Evolutionary conservation across 1,140 invertebrate species (phyloP), one percentile per base, ranked within the genome.

Genomic region (Brachionus rubens): DNA sequence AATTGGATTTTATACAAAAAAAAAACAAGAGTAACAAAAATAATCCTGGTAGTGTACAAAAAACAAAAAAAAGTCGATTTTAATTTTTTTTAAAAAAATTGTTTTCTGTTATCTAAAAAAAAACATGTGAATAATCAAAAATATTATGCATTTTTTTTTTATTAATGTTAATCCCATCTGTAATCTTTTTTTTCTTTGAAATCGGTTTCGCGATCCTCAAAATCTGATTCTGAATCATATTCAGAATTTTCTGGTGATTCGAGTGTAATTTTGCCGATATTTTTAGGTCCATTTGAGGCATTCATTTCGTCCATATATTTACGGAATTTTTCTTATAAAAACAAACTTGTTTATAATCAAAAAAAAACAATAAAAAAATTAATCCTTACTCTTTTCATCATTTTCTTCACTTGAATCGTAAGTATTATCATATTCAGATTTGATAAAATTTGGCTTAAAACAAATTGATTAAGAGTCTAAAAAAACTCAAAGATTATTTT

Each of bases 131-230:
- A 24, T 16, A 9, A 36, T 14, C 21, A 16, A 62, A 33, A 62
- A 36, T 30, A n/a, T n/a, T n/a, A n/a, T n/a, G n/a, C n/a, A n/a
- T n/a, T n/a, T n/a, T n/a, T n/a, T n/a, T n/a, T n/a, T n/a, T n/a
- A n/a, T n/a, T n/a, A n/a, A n/a, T n/a, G n/a, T 30, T 70, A 70
- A n/a, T 70, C 65, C 65, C 65, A 72, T 36, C n/a, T 36, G 33
- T 50, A 50, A n/a, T 72, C 68, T 48, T 72, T 72, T 9, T 26
- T n/a, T 47, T 72, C 68, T 40, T 72, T 72, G 16, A 72, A 21
- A 30, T 72, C 68, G 24, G 46, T 72, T 12, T 72, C 12, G 33
- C 21, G 24, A 5, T 72, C 68, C 3, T 72, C 68, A 6, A 72
- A 52, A 24, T 72, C 68, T 6, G 68, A 72, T 36, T 72, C 68